Evolutionary conservation across 2,888 invertebrate genomes (phyloP), one percentile per base, ranked within the genome.

Genomic region (Drosophila putrida): DNA sequence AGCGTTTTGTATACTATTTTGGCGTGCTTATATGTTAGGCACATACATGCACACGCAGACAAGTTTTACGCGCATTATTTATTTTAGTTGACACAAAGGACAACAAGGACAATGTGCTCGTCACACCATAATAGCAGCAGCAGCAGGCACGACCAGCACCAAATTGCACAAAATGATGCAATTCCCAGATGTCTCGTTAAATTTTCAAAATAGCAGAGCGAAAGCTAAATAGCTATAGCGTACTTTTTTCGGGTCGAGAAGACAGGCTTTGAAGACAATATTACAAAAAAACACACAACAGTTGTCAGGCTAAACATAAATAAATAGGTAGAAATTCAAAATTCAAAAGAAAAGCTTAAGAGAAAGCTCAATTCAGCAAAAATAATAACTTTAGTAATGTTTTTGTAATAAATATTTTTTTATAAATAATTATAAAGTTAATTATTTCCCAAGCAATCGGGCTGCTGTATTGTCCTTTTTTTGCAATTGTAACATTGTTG

Each of bases 141-240:
- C 54, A 51, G 47, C 60, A 31, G 15, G 13, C 55, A 73, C 49
- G 50, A 50, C 53, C 33, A 59, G 46, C 59, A 51, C 36, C 51
- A 81, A 84, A 80, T 77, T 77, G 80, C 78, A 79, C 60, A 74
- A 73, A 80, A 78, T 77, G 76, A 76, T 81, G 77, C 84, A 78
- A 89, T 80, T 79, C 90, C 79, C 83, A 75, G 74, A 64, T 76
- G 88, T 72, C 86, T 88, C 88, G 88, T 89, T 90, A 82, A 88
- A 88, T 71, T 73, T 88, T 75, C 64, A 73, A 67, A 80, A 73
- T 68, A 77, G 50, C 50, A 25, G 11, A 38, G 44, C 44, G 54
- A 44, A 51, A 44, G 44, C 60, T 11, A n/a, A 64, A 67, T 71
- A 69, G 70, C 46, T 58, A 66, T 61, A 71, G 74, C 60, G 68